phyloP scores from a whole-genome alignment of 2,113 vertebrate genomes.

The Mirza zaza region DNA sequence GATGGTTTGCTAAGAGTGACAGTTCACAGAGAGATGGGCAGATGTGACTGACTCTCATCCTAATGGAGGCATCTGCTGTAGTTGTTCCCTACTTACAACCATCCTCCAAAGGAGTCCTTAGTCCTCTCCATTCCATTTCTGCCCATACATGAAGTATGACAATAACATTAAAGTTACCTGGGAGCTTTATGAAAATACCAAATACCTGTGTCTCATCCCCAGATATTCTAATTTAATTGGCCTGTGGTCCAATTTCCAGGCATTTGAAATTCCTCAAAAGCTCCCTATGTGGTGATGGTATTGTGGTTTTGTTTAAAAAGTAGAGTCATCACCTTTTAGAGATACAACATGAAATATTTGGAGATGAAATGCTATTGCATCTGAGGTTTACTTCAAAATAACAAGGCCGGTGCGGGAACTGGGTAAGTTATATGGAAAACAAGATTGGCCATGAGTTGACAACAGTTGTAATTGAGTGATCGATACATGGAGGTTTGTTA shows the following conservation, averaged over 20 bases:
- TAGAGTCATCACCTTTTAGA: background rate
- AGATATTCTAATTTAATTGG: background rate
- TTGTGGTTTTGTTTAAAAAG: background rate
- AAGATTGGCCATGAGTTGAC: background rate
- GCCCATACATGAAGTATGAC: background rate
- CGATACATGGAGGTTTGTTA: background rate
- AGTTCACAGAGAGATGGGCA: background rate
- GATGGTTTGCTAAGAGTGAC: background rate
- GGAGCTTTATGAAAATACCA: background rate
- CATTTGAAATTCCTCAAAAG: constrained; percentile 14
- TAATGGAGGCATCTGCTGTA: background rate
- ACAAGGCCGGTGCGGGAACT: background rate
- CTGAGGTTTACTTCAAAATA: constrained; percentile 6
- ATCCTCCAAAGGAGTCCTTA: background rate
- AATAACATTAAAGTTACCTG: background rate
- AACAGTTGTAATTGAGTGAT: background rate
- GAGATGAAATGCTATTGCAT: background rate
- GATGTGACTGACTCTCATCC: background rate
- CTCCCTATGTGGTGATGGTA: background rate
- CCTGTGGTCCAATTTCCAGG: background rate
- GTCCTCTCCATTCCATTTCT: background rate
- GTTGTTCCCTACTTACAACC: background rate
- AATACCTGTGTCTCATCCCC: background rate
- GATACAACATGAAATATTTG: background rate
- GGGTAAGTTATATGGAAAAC: background rate